These are phyloP conservation scores for Tragelaphus imberbis DNA, from an alignment of 2,113 vertebrate species.

Conservation along the genomic window DNA sequence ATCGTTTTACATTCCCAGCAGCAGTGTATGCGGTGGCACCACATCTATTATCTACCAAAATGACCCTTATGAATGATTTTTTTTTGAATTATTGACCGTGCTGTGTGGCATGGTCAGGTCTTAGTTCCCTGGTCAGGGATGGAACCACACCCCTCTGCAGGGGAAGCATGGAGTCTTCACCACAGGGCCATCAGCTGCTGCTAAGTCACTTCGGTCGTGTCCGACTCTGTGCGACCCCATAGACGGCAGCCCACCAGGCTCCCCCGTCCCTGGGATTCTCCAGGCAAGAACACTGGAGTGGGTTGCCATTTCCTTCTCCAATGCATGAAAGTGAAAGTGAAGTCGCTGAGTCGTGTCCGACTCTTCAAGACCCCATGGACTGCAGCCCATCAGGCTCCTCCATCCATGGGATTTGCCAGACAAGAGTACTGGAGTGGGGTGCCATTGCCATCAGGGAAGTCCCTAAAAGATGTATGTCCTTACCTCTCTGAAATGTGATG, in stretches of 20 bases:
- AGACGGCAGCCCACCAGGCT: too few relatives aligned
- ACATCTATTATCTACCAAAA: background rate
- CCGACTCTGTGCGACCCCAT: too few relatives aligned
- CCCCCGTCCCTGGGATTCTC: too few relatives aligned
- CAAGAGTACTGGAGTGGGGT: too few relatives aligned
- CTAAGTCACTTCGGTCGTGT: too few relatives aligned
- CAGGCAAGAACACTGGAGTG: too few relatives aligned
- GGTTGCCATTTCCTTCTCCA: too few relatives aligned
- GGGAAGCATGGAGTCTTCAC: background rate
- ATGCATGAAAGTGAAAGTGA: too few relatives aligned
- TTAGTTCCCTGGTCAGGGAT: background rate
- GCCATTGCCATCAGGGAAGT: background rate
- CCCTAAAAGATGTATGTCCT: background rate
- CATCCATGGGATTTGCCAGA: too few relatives aligned
- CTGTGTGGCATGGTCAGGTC: background rate
- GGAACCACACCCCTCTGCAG: background rate
- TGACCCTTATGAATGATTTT: background rate
- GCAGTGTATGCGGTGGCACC: background rate
- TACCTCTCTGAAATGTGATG: background rate
- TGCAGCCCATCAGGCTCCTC: too few relatives aligned
- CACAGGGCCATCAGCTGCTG: background rate
- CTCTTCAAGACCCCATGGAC: too few relatives aligned
- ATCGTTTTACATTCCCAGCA: background rate
- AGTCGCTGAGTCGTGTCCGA: fast-evolving
- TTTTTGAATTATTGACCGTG: background rate